phyloP scores from a whole-genome alignment of 2,113 vertebrate species.

The Pseudopodoces humilis region DNA sequence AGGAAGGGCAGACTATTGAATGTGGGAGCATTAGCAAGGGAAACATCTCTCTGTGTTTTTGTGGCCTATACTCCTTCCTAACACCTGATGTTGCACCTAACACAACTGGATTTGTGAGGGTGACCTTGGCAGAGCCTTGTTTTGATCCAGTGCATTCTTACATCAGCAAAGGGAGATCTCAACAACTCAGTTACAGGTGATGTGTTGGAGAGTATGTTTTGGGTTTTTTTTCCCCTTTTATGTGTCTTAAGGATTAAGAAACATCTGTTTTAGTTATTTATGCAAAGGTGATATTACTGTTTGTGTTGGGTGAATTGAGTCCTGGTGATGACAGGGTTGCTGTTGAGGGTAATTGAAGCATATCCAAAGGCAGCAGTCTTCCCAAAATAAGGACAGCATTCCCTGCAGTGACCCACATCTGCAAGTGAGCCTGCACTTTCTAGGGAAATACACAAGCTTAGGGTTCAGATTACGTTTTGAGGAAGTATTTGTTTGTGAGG shows the following conservation, averaged over 20 bases:
- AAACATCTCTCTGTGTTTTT: fast-evolving
- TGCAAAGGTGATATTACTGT: not conserved
- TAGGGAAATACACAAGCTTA: not conserved
- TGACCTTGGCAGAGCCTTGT: not conserved
- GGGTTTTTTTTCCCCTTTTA: not conserved
- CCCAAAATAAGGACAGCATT: not conserved
- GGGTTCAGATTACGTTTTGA: not conserved
- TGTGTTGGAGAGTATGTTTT: not conserved
- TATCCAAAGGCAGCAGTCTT: not conserved
- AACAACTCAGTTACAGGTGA: not conserved
- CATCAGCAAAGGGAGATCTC: not conserved
- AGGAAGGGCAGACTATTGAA: not conserved
- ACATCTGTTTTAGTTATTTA: not conserved
- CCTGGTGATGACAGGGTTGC: not conserved
- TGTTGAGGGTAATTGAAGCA: fast-evolving
- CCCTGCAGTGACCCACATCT: not conserved
- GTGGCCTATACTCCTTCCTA: not conserved
- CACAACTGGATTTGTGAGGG: fast-evolving
- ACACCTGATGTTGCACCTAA: not conserved
- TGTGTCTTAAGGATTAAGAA: not conserved
- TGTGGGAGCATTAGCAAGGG: not conserved
- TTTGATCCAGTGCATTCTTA: not conserved
- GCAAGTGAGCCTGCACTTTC: not conserved
- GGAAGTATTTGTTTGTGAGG: not conserved
- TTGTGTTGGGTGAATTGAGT: not conserved